These are phyloP conservation scores for Drosophila cardini DNA, from an alignment of 1,140 invertebrate species.

Conservation along the genomic window DNA sequence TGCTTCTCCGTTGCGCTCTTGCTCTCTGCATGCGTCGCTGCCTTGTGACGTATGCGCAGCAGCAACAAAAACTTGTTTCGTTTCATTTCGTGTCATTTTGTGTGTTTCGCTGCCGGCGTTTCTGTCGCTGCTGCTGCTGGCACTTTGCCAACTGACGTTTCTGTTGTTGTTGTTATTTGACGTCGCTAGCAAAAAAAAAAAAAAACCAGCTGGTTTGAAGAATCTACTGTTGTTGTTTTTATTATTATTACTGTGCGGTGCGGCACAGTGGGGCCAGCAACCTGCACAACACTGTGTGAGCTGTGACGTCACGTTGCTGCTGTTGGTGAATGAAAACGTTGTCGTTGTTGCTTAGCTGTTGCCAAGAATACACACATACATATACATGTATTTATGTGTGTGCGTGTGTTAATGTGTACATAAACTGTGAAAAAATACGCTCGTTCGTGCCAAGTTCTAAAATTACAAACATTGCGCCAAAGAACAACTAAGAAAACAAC, in stretches of 20 bases:
- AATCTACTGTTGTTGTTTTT: slow-evolving; percentile 38
- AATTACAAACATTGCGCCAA: slow-evolving; percentile 67
- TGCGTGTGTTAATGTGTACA: slow-evolving; percentile 20
- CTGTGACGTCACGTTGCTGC: slow-evolving; percentile 65
- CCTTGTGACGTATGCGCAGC: slow-evolving; percentile 77
- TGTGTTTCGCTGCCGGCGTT: slow-evolving; percentile 5
- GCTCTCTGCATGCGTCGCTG: slow-evolving; percentile 49
- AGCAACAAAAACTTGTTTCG: slow-evolving; percentile 67
- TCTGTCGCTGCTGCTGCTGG: slow-evolving; percentile 37
- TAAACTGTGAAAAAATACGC: slow-evolving; percentile 23
- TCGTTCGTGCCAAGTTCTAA: slow-evolving; percentile 77
- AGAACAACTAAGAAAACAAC: slow-evolving; percentile 28
- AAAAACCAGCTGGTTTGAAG: slow-evolving; percentile 47
- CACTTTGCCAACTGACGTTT: slow-evolving; percentile 63
- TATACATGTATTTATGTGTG: background rate
- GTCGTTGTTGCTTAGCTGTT: slow-evolving; percentile 36
- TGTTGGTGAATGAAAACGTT: slow-evolving; percentile 52
- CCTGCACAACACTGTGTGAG: slow-evolving; percentile 39
- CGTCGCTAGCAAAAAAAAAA: slow-evolving; percentile 45
- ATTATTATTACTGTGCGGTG: slow-evolving; percentile 5
- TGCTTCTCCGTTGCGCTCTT: slow-evolving; percentile 14
- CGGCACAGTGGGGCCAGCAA: slow-evolving; percentile 69
- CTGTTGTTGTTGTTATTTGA: slow-evolving; percentile 15
- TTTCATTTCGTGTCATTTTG: slow-evolving; percentile 41
- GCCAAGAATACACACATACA: slow-evolving; percentile 44